Evolutionary conservation across 2,797 vertebrate species (phyloP).

Genomic region (Limnodromus scolopaceus): DNA sequence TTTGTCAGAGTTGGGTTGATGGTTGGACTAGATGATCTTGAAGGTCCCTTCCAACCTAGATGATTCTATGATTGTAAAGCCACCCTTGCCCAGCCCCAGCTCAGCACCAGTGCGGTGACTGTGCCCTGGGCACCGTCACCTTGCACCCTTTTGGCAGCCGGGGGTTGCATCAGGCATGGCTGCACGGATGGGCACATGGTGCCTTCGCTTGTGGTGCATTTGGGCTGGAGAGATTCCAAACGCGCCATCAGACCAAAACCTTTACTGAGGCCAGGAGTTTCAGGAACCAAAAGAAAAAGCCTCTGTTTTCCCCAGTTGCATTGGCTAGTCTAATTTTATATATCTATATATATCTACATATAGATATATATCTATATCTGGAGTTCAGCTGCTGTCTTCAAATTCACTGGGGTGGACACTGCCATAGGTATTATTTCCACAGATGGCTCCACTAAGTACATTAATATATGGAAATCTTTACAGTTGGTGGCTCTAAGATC

Average conservation of each 20-base stretch:
- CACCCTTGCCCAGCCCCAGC: not conserved
- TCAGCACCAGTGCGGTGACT: not conserved
- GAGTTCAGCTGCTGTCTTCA: not conserved
- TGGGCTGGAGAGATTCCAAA: not conserved
- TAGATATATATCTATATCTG: not conserved
- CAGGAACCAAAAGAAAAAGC: not conserved
- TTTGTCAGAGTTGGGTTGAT: too few species aligned
- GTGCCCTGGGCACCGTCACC: not conserved
- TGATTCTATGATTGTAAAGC: too few species aligned
- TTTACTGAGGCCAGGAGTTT: not conserved
- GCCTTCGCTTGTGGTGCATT: accelerated
- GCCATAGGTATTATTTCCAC: not conserved
- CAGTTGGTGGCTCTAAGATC: not conserved
- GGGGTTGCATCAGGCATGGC: not conserved
- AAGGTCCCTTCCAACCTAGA: too few species aligned
- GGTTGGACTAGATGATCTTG: too few species aligned
- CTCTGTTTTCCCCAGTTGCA: not conserved
- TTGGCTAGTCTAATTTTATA: not conserved
- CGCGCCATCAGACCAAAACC: accelerated
- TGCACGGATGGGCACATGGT: accelerated
- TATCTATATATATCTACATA: too few species aligned
- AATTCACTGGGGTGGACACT: not conserved
- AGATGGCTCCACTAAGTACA: not conserved
- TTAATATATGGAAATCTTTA: not conserved
- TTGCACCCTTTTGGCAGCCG: not conserved